Evolutionary conservation across 1,140 invertebrate species (phyloP).

Genomic region (Diuraphis noxia): DNA sequence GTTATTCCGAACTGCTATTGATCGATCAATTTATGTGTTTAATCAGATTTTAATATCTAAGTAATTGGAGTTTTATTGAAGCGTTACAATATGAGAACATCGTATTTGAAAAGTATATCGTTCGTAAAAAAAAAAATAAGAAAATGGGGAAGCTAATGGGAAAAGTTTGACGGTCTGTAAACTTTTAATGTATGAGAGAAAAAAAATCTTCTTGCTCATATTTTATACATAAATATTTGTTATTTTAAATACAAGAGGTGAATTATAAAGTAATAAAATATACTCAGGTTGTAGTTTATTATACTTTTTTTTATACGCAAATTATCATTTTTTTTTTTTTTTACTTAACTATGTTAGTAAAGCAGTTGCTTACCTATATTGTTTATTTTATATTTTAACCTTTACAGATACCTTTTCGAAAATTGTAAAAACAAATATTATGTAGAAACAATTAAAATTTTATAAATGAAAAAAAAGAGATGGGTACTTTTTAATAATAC

Average conservation of each 20-base stretch:
- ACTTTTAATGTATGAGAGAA: constrained; percentile 11
- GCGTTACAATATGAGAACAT: constrained; percentile 11
- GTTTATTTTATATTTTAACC: background rate
- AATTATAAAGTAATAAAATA: constrained; percentile 38
- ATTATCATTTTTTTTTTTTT: background rate
- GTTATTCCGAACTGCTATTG: background rate
- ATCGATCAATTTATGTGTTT: constrained; percentile 9
- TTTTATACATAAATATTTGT: constrained; percentile 14
- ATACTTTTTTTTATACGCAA: background rate
- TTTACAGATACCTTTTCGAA: background rate
- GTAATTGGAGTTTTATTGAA: constrained; percentile 40
- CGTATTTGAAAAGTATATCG: background rate
- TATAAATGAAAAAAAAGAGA: no score
- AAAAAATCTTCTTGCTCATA: constrained; percentile 8
- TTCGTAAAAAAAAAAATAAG: constrained; percentile 35
- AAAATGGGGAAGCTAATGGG: constrained; percentile 13
- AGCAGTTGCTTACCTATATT: background rate
- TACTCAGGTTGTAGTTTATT: background rate
- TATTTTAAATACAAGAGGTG: background rate
- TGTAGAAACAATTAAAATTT: no score
- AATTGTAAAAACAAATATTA: no score
- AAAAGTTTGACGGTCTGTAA: constrained; percentile 28
- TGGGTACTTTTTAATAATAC: background rate
- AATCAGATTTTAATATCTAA: constrained; percentile 34
- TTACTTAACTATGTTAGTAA: background rate